Evolutionary conservation across 2,888 invertebrate genomes (phyloP).

Genomic region (Scrobipalpa atriplicella): DNA sequence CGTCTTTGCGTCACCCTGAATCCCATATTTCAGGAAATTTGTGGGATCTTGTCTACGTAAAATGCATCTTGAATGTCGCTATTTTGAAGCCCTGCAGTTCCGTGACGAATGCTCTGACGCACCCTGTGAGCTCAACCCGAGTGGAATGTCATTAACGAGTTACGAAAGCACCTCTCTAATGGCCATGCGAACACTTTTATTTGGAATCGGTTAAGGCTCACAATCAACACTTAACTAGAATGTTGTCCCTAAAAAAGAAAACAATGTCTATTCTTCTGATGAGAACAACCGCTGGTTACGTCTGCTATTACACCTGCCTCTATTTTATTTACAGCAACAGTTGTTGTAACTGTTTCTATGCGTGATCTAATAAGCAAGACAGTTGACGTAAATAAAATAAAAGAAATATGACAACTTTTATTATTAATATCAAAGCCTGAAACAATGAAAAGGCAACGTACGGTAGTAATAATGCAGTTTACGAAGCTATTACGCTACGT

Average conservation of each 20-base stretch:
- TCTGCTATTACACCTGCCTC: conserved; percentile 14
- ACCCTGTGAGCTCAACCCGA: conserved; percentile 60
- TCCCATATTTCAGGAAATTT: conserved; percentile 80
- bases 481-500: conserved; percentile 28
- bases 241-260: conserved; percentile 25
- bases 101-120: conserved; percentile 72
- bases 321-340: conserved; percentile 9
- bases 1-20: conserved; percentile 78
- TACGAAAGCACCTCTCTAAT: conserved; percentile 59
- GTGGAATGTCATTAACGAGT: conserved; percentile 76
- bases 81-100: conserved; percentile 54
- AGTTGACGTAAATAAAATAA: neutral
- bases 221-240: conserved; percentile 23
- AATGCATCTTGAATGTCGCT: conserved; percentile 61
- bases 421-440: neutral
- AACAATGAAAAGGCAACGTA: conserved; percentile 1
- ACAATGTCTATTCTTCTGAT: conserved; percentile 23
- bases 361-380: conserved; percentile 8
- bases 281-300: conserved; percentile 21
- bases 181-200: conserved; percentile 51
- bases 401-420: neutral
- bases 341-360: neutral
- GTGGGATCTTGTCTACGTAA: conserved; percentile 59
- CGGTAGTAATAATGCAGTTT: conserved; percentile 21
- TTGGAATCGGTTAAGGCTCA: conserved; percentile 36